Conservation (phyloP, 2,113 vertebrate species). For the Etheostoma cragini region DNA sequence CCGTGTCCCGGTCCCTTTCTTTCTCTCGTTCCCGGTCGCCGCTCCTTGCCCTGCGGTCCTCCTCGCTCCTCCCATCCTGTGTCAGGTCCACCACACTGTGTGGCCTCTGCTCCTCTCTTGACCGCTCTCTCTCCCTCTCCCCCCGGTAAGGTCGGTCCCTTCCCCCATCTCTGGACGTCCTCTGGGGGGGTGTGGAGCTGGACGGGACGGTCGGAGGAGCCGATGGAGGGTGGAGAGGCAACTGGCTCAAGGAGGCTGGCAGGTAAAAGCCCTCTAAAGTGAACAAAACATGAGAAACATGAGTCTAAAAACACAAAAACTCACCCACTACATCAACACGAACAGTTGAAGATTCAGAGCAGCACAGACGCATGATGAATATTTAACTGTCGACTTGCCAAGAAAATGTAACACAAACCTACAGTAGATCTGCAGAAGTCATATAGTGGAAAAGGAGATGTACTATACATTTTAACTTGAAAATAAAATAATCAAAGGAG, state of each 20-base stretch:
- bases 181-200: slow-evolving; percentile 84
- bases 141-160: slow-evolving; percentile 84
- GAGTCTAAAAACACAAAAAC: slow-evolving; percentile 19
- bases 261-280: slow-evolving; percentile 93
- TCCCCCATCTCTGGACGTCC: slow-evolving; percentile 84
- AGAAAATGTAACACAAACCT: not conserved
- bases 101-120: slow-evolving; percentile 82
- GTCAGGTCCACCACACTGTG: slow-evolving; percentile 87
- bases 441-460: not conserved
- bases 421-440: not conserved
- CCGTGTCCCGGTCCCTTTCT: slow-evolving; percentile 65
- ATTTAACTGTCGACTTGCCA: slow-evolving; percentile 24
- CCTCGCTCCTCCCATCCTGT: slow-evolving; percentile 79
- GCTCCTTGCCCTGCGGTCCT: slow-evolving; percentile 61
- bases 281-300: slow-evolving; percentile 23
- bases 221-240: slow-evolving; percentile 85
- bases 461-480: not conserved
- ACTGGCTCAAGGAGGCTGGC: slow-evolving; percentile 81
- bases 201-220: slow-evolving; percentile 80
- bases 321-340: slow-evolving; percentile 5
- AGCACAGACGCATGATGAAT: slow-evolving; percentile 28
- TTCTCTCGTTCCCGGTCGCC: slow-evolving; percentile 57
- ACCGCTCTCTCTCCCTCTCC: slow-evolving; percentile 83
- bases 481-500: not conserved
- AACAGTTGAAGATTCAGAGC: slow-evolving; percentile 7